Evolutionary conservation across 1,140 invertebrate genomes (phyloP).

Genomic region (Papilio aristodemus): DNA sequence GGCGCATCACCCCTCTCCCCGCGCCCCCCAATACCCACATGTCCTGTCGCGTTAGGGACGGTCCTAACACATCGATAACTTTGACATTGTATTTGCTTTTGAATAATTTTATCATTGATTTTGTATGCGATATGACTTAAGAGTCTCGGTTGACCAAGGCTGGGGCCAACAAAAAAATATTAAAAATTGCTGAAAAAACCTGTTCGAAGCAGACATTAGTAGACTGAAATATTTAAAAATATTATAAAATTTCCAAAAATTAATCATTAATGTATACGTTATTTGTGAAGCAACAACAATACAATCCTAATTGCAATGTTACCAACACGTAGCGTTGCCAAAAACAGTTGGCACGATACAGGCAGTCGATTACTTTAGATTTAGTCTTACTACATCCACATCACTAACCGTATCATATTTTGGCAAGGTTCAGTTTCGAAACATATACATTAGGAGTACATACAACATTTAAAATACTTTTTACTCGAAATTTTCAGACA

Average conservation of each 20-base stretch:
- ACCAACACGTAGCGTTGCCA: background rate
- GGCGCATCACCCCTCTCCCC: conserved; percentile 61
- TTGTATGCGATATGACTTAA: background rate
- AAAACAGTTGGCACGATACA: background rate
- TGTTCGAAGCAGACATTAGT: conserved; percentile 13
- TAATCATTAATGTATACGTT: too few relatives aligned
- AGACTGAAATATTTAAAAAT: too few relatives aligned
- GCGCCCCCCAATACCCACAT: conserved; percentile 42
- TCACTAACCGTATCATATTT: conserved; percentile 1
- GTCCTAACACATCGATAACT: conserved; percentile 36
- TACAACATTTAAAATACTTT: background rate
- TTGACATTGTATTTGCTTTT: background rate
- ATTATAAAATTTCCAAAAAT: too few relatives aligned
- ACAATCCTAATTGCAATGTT: background rate
- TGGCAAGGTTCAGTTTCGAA: conserved; percentile 1
- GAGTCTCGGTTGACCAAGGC: background rate
- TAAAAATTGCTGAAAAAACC: conserved; percentile 10
- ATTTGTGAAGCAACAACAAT: background rate
- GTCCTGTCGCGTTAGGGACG: conserved; percentile 42
- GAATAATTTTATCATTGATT: background rate
- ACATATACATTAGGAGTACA: background rate
- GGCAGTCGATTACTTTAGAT: background rate
- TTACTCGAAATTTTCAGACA: background rate
- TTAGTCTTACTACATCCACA: background rate
- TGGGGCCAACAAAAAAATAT: background rate